A percentile compares a stretch with the other conserved stretches of the same genome.
Conservation (phyloP, 2,797 vertebrate genomes). For the Microctenopoma stevenorrisi region DNA sequence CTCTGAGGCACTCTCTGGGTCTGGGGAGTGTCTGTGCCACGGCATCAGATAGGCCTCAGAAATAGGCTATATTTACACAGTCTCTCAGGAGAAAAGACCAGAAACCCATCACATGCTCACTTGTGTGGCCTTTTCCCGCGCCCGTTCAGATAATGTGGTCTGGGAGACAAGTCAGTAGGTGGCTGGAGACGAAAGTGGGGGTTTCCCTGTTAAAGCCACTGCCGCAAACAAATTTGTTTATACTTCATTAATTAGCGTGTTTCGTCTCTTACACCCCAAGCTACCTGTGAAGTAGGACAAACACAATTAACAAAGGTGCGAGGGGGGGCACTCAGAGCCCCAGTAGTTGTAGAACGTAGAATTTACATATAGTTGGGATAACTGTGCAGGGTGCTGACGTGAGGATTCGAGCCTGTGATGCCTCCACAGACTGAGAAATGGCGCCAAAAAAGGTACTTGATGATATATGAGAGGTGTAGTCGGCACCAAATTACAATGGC, state of each 20-base stretch:
- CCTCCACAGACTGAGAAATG: neutral
- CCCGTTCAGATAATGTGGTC: constrained; percentile 51
- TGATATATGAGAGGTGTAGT: neutral
- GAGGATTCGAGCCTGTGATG: neutral
- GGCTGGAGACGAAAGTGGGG: neutral
- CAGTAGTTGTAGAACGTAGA: neutral
- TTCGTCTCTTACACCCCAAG: constrained; percentile 3
- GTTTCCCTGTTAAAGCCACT: neutral
- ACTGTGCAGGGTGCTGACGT: neutral
- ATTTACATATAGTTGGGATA: constrained; percentile 8
- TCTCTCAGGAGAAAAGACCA: constrained; percentile 37
- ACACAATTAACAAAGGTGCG: neutral
- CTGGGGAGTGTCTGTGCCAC: constrained; percentile 48
- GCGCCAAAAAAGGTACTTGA: neutral
- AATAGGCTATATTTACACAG: constrained; percentile 66
- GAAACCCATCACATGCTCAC: constrained; percentile 40
- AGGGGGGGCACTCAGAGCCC: constrained; percentile 12
- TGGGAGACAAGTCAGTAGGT: constrained; percentile 32
- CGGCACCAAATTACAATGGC: neutral
- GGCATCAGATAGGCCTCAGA: constrained; percentile 59
- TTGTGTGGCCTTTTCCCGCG: constrained; percentile 21
- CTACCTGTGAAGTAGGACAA: neutral
- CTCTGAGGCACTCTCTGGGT: constrained; percentile 9
- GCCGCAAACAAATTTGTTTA: neutral
- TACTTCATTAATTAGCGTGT: neutral